Percentiles rank a stretch among this genome's conserved stretches.
Evolutionary conservation across 2,888 invertebrate genomes (phyloP).

Genomic region (Marasmarcha lunaedactyla): DNA sequence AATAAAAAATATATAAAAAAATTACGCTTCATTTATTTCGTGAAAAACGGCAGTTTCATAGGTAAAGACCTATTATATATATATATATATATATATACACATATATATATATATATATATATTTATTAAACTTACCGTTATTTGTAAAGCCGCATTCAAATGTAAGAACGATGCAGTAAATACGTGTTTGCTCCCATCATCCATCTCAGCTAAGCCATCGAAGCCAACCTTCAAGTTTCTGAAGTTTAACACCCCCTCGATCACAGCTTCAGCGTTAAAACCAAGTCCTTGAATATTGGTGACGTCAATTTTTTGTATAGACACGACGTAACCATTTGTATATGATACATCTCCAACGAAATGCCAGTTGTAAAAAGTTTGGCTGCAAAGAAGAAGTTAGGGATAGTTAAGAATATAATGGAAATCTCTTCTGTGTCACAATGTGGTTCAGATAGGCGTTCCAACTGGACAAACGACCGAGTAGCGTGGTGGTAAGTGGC

Average conservation of each 20-base stretch:
- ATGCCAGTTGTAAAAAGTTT: slow-evolving; percentile 27
- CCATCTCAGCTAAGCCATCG: slow-evolving; percentile 27
- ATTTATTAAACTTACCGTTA: not conserved
- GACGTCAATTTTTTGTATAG: slow-evolving; percentile 33
- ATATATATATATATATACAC: too few relatives aligned
- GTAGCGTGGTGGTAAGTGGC: too few relatives aligned
- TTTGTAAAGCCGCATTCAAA: slow-evolving; percentile 5
- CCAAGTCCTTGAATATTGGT: slow-evolving; percentile 13
- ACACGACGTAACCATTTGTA: slow-evolving; percentile 37
- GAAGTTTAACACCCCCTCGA: slow-evolving; percentile 24
- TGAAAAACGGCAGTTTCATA: too few relatives aligned
- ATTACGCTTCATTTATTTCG: too few relatives aligned
- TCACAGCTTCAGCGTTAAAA: slow-evolving; percentile 10
- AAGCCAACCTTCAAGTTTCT: slow-evolving; percentile 28
- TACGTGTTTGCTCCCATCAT: slow-evolving; percentile 16
- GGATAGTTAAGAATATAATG: too few relatives aligned
- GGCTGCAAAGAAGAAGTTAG: too few relatives aligned
- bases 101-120: too few relatives aligned
- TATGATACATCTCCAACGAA: slow-evolving; percentile 32
- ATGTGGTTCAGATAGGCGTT: too few relatives aligned
- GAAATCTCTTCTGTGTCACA: too few relatives aligned
- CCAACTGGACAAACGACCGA: too few relatives aligned
- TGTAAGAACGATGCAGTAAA: slow-evolving; percentile 30
- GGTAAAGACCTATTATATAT: too few relatives aligned
- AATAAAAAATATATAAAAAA: too few relatives aligned